Conservation (phyloP, 2,888 invertebrate genomes). For the Pandemis cinnamomeana region DNA sequence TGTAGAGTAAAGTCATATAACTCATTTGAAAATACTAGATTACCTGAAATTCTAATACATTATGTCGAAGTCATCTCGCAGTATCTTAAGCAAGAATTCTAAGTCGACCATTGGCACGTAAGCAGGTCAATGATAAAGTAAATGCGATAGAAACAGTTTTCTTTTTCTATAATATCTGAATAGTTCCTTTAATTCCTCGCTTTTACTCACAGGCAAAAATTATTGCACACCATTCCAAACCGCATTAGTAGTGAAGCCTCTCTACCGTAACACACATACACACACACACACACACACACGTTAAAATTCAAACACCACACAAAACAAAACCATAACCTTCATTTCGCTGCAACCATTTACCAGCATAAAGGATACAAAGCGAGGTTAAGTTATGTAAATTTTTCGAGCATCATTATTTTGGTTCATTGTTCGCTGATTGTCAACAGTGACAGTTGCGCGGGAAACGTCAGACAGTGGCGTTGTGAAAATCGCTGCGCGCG, state of each 20-base stretch:
- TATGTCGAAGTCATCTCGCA: too few species aligned
- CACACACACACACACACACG: not conserved
- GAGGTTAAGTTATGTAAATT: conserved; percentile 59
- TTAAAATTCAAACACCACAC: not conserved
- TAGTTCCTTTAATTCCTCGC: too few species aligned
- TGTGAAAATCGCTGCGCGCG: conserved; percentile 72
- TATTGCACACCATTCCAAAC: not conserved
- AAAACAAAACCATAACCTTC: conserved; percentile 9
- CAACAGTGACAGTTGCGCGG: conserved; percentile 54
- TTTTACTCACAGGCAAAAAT: not conserved
- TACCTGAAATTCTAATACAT: too few species aligned
- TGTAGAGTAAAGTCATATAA: too few species aligned
- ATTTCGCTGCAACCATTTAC: conserved; percentile 4
- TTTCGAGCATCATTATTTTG: conserved; percentile 55
- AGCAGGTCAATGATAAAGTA: too few species aligned
- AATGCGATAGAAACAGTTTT: too few species aligned
- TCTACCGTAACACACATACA: not conserved
- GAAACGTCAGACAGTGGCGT: conserved; percentile 67
- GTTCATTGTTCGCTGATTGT: conserved; percentile 61
- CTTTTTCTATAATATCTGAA: too few species aligned
- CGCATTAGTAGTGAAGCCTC: conserved; percentile 1
- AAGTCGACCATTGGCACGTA: too few species aligned
- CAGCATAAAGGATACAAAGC: conserved; percentile 10
- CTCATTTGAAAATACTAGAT: too few species aligned
- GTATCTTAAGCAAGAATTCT: too few species aligned